These are phyloP conservation scores for Ochropacha duplaris DNA, from an alignment of 2,888 invertebrate species.

Conservation along the genomic window DNA sequence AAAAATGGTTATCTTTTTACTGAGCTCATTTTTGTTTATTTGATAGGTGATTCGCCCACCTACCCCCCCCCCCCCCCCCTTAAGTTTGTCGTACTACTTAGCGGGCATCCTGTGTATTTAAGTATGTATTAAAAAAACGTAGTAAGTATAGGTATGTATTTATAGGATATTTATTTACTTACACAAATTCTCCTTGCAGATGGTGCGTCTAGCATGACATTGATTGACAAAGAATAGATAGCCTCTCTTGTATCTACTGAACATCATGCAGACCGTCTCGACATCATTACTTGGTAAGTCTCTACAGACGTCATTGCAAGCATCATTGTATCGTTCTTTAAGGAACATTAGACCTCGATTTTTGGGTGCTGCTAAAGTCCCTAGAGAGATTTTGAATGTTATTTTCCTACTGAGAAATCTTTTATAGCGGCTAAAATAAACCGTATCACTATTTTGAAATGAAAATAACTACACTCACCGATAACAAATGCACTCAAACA, in stretches of 20 bases:
- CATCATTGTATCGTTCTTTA: slow-evolving; percentile 1
- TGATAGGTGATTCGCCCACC: too few relatives aligned
- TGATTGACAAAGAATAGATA: slow-evolving; percentile 66
- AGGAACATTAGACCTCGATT: neutral
- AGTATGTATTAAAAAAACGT: too few relatives aligned
- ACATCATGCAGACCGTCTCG: slow-evolving; percentile 73
- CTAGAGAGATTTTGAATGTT: neutral
- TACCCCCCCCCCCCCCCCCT: too few relatives aligned
- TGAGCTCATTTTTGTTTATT: too few relatives aligned
- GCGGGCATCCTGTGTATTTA: too few relatives aligned
- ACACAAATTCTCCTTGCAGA: slow-evolving; percentile 66
- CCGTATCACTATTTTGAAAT: too few relatives aligned
- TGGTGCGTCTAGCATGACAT: slow-evolving; percentile 65
- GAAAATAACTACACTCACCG: neutral
- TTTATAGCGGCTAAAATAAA: too few relatives aligned
- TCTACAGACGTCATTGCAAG: slow-evolving; percentile 51
- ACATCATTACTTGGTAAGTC: slow-evolving; percentile 54
- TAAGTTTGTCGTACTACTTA: too few relatives aligned
- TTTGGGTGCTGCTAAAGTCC: slow-evolving; percentile 7
- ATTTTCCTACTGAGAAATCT: too few relatives aligned
- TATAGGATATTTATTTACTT: too few relatives aligned
- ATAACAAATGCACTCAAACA: neutral
- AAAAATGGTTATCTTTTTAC: too few relatives aligned
- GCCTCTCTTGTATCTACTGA: slow-evolving; percentile 67
- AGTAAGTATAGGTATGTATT: too few relatives aligned